Percentiles rank a stretch among this genome's conserved stretches.
Evolutionary conservation across 92 coral and sea anemone species (phyloP).

Genomic region (Virgularia gustaviana): DNA sequence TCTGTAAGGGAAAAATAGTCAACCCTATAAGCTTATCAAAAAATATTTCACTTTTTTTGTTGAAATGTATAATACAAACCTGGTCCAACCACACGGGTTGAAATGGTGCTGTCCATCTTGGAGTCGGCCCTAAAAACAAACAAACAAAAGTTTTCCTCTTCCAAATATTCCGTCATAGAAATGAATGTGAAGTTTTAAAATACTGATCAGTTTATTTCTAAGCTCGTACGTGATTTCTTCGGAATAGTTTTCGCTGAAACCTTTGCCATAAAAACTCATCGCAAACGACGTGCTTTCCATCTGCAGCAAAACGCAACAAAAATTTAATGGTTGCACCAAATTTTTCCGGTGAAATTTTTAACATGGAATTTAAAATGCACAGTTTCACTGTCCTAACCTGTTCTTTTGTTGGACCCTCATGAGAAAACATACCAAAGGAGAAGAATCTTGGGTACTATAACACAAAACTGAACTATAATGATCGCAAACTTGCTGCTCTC

Average conservation of each 20-base stretch:
- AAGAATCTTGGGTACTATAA: slow-evolving; percentile 77
- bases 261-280: slow-evolving; percentile 72
- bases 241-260: slow-evolving; percentile 59
- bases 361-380: background rate
- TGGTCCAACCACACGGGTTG: slow-evolving; percentile 77
- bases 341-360: background rate
- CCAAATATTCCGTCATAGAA: background rate
- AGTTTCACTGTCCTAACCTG: no score
- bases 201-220: background rate
- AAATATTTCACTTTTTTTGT: background rate
- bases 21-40: background rate
- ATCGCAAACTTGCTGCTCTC: no score
- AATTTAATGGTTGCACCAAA: background rate
- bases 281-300: slow-evolving; percentile 74
- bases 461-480: slow-evolving; percentile 2
- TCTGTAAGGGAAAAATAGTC: slow-evolving; percentile 40
- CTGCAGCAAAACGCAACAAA: slow-evolving; percentile 42
- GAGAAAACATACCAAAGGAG: slow-evolving; percentile 76
- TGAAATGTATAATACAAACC: slow-evolving; percentile 57
- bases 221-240: slow-evolving; percentile 45
- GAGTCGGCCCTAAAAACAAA: slow-evolving; percentile 19
- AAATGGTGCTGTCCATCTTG: slow-evolving; percentile 74
- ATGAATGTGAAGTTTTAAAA: background rate
- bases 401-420: slow-evolving; percentile 91
- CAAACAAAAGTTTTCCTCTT: background rate